A percentile compares a stretch with the other conserved stretches of the same genome.
phyloP scores from a whole-genome alignment of 1,140 invertebrate genomes.

The Philopotamus ludificatus region DNA sequence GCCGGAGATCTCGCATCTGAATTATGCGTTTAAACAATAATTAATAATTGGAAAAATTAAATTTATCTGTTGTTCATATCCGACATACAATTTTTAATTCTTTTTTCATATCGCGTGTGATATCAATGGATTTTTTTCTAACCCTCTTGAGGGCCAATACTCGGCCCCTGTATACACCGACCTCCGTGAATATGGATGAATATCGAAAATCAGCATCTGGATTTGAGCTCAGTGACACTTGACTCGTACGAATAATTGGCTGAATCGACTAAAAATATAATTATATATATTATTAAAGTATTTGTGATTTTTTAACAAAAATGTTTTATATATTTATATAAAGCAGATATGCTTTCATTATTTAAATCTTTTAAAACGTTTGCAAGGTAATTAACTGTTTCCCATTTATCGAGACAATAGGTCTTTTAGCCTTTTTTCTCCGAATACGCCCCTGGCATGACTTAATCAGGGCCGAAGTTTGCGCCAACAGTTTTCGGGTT shows the following conservation, averaged over 20 bases:
- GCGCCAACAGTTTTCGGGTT: no score
- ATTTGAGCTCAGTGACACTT: slow-evolving; percentile 83
- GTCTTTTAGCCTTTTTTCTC: no score
- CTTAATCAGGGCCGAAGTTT: no score
- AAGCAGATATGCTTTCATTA: background rate
- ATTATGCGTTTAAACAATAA: background rate
- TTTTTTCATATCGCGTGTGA: slow-evolving; percentile 89
- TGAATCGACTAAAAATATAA: slow-evolving; percentile 52
- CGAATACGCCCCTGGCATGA: no score
- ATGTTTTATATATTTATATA: background rate
- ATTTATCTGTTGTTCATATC: no score
- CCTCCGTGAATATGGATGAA: slow-evolving; percentile 82
- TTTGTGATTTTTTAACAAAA: background rate
- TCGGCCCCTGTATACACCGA: slow-evolving; percentile 82
- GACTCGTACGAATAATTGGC: slow-evolving; percentile 74
- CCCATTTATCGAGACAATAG: no score
- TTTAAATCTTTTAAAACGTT: no score
- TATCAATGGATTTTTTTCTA: slow-evolving; percentile 82
- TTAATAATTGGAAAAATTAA: no score
- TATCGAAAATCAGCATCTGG: slow-evolving; percentile 82
- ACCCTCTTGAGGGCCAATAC: slow-evolving; percentile 85
- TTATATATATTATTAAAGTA: background rate
- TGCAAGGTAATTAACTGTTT: no score
- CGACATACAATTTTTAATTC: slow-evolving; percentile 86
- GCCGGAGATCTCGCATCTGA: slow-evolving; percentile 84